phyloP scores from a whole-genome alignment of 2,888 invertebrate species.

The Dichetophora obliterata region DNA sequence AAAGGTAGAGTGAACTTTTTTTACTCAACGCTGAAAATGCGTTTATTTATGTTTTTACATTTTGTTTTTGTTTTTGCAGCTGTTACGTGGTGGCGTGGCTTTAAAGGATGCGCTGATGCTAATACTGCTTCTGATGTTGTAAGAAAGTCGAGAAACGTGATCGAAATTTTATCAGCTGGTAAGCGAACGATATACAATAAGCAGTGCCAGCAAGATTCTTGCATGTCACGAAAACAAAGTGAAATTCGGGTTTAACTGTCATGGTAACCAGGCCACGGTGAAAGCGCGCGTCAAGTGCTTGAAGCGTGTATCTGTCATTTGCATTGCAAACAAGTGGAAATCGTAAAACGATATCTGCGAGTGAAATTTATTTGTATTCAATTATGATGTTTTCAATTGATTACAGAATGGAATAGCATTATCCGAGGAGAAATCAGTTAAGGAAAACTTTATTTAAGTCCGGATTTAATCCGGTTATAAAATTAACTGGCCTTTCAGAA shows the following conservation, averaged over 20 bases:
- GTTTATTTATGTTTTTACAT: not conserved
- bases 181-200: not conserved
- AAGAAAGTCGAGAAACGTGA: slow-evolving; percentile 12
- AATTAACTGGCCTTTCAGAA: too few species aligned
- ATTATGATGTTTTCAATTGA: not conserved
- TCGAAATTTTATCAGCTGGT: slow-evolving; percentile 7
- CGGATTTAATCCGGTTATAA: too few species aligned
- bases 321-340: not conserved
- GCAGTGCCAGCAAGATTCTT: not conserved
- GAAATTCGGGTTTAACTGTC: not conserved
- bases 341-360: too few species aligned
- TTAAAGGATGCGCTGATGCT: not conserved
- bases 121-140: not conserved
- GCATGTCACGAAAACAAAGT: not conserved
- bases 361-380: too few species aligned
- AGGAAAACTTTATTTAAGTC: too few species aligned
- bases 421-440: too few species aligned
- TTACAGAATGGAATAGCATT: too few species aligned
- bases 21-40: not conserved
- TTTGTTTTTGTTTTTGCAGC: not conserved
- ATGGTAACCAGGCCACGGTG: not conserved
- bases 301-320: not conserved
- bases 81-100: not conserved
- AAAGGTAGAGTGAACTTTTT: not conserved
- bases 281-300: not conserved